These are phyloP conservation scores for Eretmocerus hayati DNA, from an alignment of 2,888 invertebrate species.

Conservation along the genomic window DNA sequence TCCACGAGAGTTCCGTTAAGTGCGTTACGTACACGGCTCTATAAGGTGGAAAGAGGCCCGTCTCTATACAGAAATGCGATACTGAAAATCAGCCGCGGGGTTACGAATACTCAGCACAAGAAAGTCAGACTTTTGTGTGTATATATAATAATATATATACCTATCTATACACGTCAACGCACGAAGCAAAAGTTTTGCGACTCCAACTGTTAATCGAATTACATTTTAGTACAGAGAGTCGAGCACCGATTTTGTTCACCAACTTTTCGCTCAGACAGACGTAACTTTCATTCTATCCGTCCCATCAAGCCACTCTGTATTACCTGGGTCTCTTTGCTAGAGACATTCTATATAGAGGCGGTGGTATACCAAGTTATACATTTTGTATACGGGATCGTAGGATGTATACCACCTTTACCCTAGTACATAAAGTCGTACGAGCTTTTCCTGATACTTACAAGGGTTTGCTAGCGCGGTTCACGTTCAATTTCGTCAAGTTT, in stretches of 20 bases:
- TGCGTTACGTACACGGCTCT: slow-evolving; percentile 29
- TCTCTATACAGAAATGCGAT: no score
- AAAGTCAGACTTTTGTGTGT: neutral
- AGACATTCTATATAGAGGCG: no score
- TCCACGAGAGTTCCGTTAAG: slow-evolving; percentile 35
- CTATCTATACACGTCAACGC: neutral
- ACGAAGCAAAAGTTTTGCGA: slow-evolving; percentile 15
- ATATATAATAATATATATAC: neutral
- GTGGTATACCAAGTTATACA: no score
- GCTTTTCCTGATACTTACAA: no score
- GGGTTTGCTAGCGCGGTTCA: neutral
- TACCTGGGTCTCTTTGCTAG: no score
- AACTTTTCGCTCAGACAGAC: no score
- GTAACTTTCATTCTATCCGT: no score
- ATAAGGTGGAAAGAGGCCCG: no score
- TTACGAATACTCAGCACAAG: slow-evolving; percentile 3
- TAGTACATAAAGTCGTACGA: no score
- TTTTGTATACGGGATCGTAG: no score
- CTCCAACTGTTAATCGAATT: slow-evolving; percentile 19
- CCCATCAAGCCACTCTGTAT: no score
- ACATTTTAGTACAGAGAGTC: slow-evolving; percentile 10
- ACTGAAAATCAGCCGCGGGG: slow-evolving; percentile 6
- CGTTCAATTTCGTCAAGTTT: slow-evolving; percentile 3
- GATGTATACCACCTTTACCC: no score
- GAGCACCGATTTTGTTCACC: slow-evolving; percentile 13